Conservation (phyloP, 1,140 invertebrate species). For the Dreissena polymorpha region DNA sequence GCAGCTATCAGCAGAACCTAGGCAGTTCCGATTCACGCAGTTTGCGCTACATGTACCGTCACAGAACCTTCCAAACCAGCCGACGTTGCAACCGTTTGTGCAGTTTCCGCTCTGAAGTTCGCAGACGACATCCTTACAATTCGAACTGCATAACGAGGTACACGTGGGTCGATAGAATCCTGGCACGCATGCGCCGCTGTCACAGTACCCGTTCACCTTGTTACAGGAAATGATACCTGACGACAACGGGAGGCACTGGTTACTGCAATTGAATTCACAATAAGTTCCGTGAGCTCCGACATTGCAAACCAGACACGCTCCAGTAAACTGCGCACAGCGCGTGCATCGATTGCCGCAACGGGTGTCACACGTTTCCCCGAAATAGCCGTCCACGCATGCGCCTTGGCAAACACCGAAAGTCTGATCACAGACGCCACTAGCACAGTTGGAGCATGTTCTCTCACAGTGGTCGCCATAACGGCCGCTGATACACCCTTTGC, state of each 20-base stretch:
- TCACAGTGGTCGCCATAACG: too few relatives aligned
- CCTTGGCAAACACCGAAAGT: too few relatives aligned
- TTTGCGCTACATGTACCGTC: constrained; percentile 11
- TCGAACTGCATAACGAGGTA: not conserved
- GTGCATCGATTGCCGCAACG: constrained; percentile 15
- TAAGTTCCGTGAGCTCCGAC: constrained; percentile 5
- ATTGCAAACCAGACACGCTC: constrained; percentile 33
- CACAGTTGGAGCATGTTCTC: too few relatives aligned
- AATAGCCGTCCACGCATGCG: constrained; percentile 27
- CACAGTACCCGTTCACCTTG: constrained; percentile 10
- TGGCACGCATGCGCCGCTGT: constrained; percentile 12
- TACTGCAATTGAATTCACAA: constrained; percentile 36
- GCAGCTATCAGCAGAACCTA: constrained; percentile 26
- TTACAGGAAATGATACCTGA: constrained; percentile 12
- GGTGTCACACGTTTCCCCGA: constrained; percentile 25
- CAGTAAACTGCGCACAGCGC: constrained; percentile 10
- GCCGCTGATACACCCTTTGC: too few relatives aligned
- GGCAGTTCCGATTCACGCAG: constrained; percentile 23
- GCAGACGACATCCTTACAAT: not conserved
- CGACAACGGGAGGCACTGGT: not conserved
- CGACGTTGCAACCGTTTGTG: too few relatives aligned
- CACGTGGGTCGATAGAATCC: constrained; percentile 32
- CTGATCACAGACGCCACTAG: too few relatives aligned
- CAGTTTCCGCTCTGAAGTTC: too few relatives aligned
- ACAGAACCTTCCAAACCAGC: constrained; percentile 30